Base-by-base conservation (phyloP, 1,140 invertebrate species). In the Ceratina australensis region DNA sequence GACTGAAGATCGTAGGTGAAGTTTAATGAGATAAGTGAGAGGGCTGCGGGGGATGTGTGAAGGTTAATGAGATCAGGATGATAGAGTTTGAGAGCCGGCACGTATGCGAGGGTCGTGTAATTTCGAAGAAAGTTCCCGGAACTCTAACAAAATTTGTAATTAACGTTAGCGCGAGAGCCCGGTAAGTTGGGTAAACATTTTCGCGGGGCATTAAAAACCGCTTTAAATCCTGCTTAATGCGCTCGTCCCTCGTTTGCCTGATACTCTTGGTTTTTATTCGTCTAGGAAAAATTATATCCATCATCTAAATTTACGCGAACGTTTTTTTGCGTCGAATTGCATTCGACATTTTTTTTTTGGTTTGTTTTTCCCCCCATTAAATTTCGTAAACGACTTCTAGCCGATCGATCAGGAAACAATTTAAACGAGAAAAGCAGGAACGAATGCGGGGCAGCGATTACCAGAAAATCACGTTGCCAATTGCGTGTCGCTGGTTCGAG, bases 391-490 rank as follows among this genome's bases (percentile, higher is more conserved):
- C 49, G 72, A 24, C 8, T 33, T 22, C 33, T 24, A 18, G 15
- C 10, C 33, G 73, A 57, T 67, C 20, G 42, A 24, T 66, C 22
- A 47, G 59, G 56, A 63, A 72, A 78, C 28, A 72, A 72, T 72
- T 72, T 72, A 24, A 50, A 22, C 24, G 59, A 33, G 47, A 65
- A 59, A 63, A 60, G 28, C 24, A 61, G 66, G 50, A 67, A 83
- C 67, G 68, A 83, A 83, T 69, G 60, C 61, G 28, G 49, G 42
- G 61, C 77, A 49, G 60, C 54, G 82, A 83, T 82, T 84, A 83
- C 72, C 73, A 83, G 77, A 83, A 71, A 75, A 84, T 84, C 80
- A 71, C 73, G 24, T 72, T 67, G 82, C 78, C 78, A 74, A 80
- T 80, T 78, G 78, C 78, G 78, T 78, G 83, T 83, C 83, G 65